Evolutionary conservation across 2,113 vertebrate genomes (phyloP).

Genomic region (Cryptotis parvus): DNA sequence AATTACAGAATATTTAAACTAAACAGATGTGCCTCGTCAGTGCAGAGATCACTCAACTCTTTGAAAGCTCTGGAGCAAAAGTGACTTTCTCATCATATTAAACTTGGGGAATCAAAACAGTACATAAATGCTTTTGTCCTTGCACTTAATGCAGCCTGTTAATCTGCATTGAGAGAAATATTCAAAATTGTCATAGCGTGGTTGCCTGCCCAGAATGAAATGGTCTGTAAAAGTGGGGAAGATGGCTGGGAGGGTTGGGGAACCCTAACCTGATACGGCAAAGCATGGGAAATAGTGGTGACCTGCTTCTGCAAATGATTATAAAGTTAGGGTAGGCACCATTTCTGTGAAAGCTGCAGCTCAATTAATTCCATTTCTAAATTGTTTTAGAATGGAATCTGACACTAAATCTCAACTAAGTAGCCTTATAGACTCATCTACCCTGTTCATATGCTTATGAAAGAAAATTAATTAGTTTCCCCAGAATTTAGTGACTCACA

Average conservation of each 20-base stretch:
- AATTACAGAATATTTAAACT: slow-evolving; percentile 67
- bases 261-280: not conserved
- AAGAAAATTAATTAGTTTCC: not conserved
- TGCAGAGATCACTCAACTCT: slow-evolving; percentile 56
- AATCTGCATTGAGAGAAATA: slow-evolving; percentile 7
- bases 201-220: not conserved
- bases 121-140: slow-evolving; percentile 55
- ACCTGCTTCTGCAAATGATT: not conserved
- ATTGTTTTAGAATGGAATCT: not conserved
- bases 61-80: slow-evolving; percentile 76
- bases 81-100: slow-evolving; percentile 64
- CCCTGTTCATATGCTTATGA: not conserved
- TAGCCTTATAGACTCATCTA: not conserved
- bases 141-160: slow-evolving; percentile 48
- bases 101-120: slow-evolving; percentile 76
- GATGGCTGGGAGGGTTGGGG: not conserved
- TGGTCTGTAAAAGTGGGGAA: not conserved
- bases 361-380: not conserved
- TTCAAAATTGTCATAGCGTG: not conserved
- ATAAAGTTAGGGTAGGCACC: not conserved
- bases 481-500: not conserved
- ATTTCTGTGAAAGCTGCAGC: not conserved
- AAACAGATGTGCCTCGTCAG: slow-evolving; percentile 71
- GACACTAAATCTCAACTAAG: not conserved
- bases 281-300: not conserved